Percentiles rank a stretch among this genome's conserved stretches.
Evolutionary conservation across 2,797 vertebrate genomes (phyloP).

Genomic region (Mormyrops attenuatus): DNA sequence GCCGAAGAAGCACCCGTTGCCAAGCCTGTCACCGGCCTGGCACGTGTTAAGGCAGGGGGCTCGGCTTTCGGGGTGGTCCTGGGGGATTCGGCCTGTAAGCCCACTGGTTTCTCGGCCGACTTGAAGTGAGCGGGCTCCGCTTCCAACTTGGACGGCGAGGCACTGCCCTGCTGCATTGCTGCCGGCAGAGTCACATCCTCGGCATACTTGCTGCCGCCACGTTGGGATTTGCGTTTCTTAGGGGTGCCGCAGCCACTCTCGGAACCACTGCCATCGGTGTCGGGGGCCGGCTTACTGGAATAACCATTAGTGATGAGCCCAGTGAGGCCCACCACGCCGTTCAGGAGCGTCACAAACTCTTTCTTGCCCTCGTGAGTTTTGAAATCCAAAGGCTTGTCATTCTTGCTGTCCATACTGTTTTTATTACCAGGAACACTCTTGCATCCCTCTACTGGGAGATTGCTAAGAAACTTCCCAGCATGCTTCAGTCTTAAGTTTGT

Average conservation of each 20-base stretch:
- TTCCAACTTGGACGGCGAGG: conserved; percentile 45
- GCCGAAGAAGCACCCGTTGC: conserved; percentile 57
- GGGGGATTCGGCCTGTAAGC: conserved; percentile 64
- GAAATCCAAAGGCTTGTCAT: conserved; percentile 70
- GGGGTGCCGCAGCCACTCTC: conserved; percentile 92
- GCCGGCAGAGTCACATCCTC: conserved; percentile 79
- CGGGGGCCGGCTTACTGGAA: conserved; percentile 67
- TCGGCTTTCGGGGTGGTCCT: conserved; percentile 61
- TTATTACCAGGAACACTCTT: conserved; percentile 72
- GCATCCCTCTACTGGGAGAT: conserved; percentile 73
- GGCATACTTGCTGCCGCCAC: conserved; percentile 76
- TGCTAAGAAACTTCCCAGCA: conserved; percentile 60
- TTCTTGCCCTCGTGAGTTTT: conserved; percentile 57
- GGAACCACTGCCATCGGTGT: conserved; percentile 89
- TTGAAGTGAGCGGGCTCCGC: conserved; percentile 44
- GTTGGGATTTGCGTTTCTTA: conserved; percentile 85
- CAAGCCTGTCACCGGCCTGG: conserved; percentile 59
- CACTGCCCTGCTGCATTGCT: conserved; percentile 72
- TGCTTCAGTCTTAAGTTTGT: conserved; percentile 66
- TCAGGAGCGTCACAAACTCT: conserved; percentile 73
- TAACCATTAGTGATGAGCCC: conserved; percentile 88
- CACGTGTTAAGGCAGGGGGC: conserved; percentile 41
- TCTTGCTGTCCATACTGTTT: conserved; percentile 84
- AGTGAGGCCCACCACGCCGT: conserved; percentile 74
- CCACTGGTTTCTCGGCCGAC: conserved; percentile 64